Base-by-base conservation (phyloP, 2,797 vertebrate genomes). In the Valencia hispanica region DNA sequence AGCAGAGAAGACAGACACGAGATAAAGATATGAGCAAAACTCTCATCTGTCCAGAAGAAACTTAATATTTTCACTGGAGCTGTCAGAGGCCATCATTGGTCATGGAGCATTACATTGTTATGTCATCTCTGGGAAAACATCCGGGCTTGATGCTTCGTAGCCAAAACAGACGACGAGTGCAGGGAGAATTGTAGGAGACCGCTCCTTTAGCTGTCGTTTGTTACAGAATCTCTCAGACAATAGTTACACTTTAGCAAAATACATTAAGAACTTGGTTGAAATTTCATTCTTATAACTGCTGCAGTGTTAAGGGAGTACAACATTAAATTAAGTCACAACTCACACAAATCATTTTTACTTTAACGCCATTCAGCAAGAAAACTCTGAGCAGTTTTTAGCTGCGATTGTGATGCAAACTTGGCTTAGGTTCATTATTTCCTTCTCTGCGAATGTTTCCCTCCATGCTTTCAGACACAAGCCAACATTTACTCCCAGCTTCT, bases 101-200 rank as follows among this genome's bases (percentile, higher is more conserved):
- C 86, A 92, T 5, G 68, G 70, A 81, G 78, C 66, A 73, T 84
- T 86, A 86, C 77, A 77, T 74, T 86, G 82, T 87, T 89, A 90
- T 87, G 81, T 94, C 87, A 92, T 91, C 78, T 82, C 81, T 87
- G 84, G 86, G 89, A 88, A 92, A 86, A 85, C 86, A 79, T 92
- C 83, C 69, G 83, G 87, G 87, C 74, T 86, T 87, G 68, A 75
- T 73, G 83, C 77, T 75, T 84, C 78, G 79, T 75, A 83, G 70
- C n/a, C 30, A 74, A 73, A 47, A 82, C 80, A 84, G 63, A 68
- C 69, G 69, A 41, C 8, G 32, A 84, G 68, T 75, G 48, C 59
- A 73, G 30, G 43, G 63, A 69, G 65, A 72, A 50, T 61, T 65
- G 51, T 63, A 68, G n/a, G 36, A 59, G 48, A 79, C 61, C 34